Conservation (phyloP, 2,113 vertebrate genomes). For the Hiodon tergisus region DNA sequence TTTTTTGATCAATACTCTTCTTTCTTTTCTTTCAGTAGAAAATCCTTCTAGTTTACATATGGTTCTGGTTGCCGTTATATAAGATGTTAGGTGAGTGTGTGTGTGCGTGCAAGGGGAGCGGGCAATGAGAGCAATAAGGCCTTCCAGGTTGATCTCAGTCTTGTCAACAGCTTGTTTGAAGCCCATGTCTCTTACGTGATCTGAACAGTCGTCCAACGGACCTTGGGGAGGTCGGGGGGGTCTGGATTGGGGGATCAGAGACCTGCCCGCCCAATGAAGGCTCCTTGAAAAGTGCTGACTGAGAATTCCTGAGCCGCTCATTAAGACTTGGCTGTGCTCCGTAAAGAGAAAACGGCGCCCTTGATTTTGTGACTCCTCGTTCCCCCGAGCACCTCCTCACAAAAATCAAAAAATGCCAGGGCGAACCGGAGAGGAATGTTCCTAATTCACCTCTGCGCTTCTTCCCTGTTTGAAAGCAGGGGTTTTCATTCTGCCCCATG, state of each 20-base stretch:
- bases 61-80: not conserved
- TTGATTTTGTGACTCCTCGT: conserved; percentile 1
- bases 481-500: conserved; percentile 3
- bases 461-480: not conserved
- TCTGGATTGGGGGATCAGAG: not conserved
- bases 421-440: conserved; percentile 4
- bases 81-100: not conserved
- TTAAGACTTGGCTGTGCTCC: conserved; percentile 5
- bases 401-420: conserved; percentile 7
- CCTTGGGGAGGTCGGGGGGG: no score
- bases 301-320: not conserved
- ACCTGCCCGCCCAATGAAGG: not conserved
- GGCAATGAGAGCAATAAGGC: no score
- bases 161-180: no score
- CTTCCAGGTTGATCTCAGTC: not conserved
- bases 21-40: not conserved
- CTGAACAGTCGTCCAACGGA: no score
- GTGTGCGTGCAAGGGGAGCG: not conserved
- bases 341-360: conserved; percentile 1
- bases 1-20: not conserved
- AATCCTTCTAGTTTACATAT: not conserved
- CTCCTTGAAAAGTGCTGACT: not conserved
- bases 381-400: conserved; percentile 12
- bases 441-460: not conserved
- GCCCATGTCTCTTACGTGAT: no score